These are phyloP conservation scores for Cricetomys ansorgei DNA, from an alignment of 2,113 vertebrate species.

Conservation along the genomic window DNA sequence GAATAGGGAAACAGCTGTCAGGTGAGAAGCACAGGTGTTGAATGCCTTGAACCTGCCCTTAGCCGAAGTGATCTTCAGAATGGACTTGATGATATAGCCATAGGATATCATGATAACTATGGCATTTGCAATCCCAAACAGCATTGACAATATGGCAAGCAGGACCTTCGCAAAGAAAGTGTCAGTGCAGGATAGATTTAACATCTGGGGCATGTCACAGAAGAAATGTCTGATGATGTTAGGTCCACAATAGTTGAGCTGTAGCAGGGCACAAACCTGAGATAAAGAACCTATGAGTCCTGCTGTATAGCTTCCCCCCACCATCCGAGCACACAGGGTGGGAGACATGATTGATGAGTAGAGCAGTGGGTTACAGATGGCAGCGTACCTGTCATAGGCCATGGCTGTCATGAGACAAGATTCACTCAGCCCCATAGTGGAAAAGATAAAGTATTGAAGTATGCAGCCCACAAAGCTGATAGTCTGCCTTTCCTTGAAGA, in stretches of 20 bases:
- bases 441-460: constrained; percentile 52
- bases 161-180: not conserved
- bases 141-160: not conserved
- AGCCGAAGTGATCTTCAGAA: constrained; percentile 46
- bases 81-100: constrained; percentile 9
- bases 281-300: not conserved
- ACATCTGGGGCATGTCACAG: constrained; percentile 56
- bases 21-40: constrained; percentile 70
- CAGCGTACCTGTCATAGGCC: constrained; percentile 69
- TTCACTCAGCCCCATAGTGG: constrained; percentile 61
- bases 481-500: constrained; percentile 44
- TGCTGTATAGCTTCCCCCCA: not conserved
- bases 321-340: not conserved
- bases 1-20: constrained; percentile 57
- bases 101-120: not conserved
- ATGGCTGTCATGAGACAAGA: constrained; percentile 67
- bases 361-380: constrained; percentile 52
- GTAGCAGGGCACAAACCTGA: not conserved
- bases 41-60: constrained; percentile 58
- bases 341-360: constrained; percentile 38
- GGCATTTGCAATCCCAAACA: not conserved
- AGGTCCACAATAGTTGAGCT: constrained; percentile 55
- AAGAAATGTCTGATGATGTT: constrained; percentile 64
- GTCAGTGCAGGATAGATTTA: constrained; percentile 45
- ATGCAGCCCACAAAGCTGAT: constrained; percentile 6